Evolutionary conservation across 2,113 vertebrate genomes (phyloP).

Genomic region (Pseudois nayaur): DNA sequence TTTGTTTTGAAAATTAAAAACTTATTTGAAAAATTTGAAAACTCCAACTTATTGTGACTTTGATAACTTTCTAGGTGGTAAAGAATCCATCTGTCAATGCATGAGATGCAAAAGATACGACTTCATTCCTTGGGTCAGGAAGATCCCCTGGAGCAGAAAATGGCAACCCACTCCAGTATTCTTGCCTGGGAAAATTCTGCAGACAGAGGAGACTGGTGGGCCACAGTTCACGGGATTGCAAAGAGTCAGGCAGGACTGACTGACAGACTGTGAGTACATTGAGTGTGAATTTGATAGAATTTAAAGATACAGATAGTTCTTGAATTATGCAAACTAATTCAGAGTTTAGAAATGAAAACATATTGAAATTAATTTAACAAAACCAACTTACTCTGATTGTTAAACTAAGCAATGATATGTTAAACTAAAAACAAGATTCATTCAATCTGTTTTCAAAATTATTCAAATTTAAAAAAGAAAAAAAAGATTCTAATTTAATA

Average conservation of each 20-base stretch:
- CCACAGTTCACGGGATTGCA: accelerated
- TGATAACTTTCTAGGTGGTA: not conserved
- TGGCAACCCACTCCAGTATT: not conserved
- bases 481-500: not conserved
- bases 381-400: not conserved
- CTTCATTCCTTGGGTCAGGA: not conserved
- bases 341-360: not conserved
- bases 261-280: not conserved
- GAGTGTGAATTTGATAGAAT: not conserved
- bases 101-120: not conserved
- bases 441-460: not conserved
- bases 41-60: not conserved
- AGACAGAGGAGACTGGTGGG: not conserved
- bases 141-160: not conserved
- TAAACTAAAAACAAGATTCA: not conserved
- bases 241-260: not conserved
- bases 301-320: not conserved
- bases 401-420: not conserved
- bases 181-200: not conserved
- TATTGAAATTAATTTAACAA: not conserved
- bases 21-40: not conserved
- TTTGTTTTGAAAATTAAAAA: not conserved
- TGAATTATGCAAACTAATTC: not conserved
- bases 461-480: not conserved
- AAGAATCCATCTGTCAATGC: not conserved